Conservation (phyloP, 2,113 vertebrate genomes). For the Poeciliopsis prolifica region DNA sequence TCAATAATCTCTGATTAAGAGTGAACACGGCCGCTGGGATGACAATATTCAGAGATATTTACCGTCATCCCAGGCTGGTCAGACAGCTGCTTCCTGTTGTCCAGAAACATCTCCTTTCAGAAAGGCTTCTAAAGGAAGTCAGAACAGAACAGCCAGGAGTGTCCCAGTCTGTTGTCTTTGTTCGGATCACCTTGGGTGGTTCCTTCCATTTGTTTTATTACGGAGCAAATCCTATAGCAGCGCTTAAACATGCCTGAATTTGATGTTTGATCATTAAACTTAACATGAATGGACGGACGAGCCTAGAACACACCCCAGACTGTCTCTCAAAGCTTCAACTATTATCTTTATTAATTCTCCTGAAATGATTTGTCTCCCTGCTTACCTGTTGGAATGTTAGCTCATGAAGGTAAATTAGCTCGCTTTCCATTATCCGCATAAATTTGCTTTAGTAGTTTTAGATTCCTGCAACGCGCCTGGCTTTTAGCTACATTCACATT, state of each 20-base stretch:
- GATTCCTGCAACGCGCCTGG: neutral
- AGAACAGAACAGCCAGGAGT: neutral
- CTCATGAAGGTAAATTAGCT: constrained; percentile 52
- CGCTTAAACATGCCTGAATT: constrained; percentile 1
- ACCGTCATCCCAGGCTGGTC: neutral
- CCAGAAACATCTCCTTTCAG: constrained; percentile 2
- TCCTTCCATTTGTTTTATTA: neutral
- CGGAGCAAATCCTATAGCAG: neutral
- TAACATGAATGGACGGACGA: neutral
- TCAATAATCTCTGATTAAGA: no score
- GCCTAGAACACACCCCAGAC: neutral
- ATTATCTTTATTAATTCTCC: constrained; percentile 14
- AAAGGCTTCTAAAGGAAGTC: neutral
- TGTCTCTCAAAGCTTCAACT: neutral
- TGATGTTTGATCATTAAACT: neutral
- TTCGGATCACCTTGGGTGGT: neutral
- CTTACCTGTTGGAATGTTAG: constrained; percentile 39
- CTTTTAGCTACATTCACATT: neutral
- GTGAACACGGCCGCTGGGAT: no score
- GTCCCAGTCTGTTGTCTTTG: neutral
- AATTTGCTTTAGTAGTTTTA: constrained; percentile 1
- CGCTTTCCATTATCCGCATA: neutral
- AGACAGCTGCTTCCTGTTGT: constrained; percentile 4
- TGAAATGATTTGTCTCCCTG: constrained; percentile 33
- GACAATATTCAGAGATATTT: neutral